Evolutionary conservation across 2,113 vertebrate species (phyloP).

Genomic region (Sminthopsis crassicaudata): DNA sequence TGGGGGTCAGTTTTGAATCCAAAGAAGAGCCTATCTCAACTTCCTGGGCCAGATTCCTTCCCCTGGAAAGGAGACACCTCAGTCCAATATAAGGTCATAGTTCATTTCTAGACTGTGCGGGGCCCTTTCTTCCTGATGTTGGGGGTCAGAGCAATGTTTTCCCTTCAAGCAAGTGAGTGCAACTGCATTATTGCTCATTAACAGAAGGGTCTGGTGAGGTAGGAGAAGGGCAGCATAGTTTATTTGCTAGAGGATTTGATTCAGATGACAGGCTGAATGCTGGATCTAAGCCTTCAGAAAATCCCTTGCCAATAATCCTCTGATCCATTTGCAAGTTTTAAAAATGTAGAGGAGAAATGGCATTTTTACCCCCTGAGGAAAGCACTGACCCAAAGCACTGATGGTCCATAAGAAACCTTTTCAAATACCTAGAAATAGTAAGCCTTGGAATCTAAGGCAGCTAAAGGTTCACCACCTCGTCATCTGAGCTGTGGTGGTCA

Average conservation of each 20-base stretch:
- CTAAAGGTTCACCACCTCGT: slow-evolving; percentile 27
- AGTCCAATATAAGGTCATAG: not conserved
- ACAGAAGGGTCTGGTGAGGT: not conserved
- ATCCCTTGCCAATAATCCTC: not conserved
- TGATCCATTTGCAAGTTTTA: not conserved
- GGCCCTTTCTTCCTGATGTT: not conserved
- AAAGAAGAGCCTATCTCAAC: not conserved
- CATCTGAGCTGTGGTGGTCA: slow-evolving; percentile 2
- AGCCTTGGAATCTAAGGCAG: not conserved
- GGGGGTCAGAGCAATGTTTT: not conserved
- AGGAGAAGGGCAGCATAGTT: not conserved
- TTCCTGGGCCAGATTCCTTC: not conserved
- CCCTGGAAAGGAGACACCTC: not conserved
- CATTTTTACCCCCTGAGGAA: not conserved
- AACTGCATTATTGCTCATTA: not conserved
- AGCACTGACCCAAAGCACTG: not conserved
- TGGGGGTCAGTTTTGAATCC: not conserved
- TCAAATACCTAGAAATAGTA: not conserved
- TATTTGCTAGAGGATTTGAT: not conserved
- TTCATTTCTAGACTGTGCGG: not conserved
- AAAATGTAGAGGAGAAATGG: not conserved
- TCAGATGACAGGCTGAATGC: not conserved
- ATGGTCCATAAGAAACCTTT: not conserved
- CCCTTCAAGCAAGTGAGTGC: not conserved
- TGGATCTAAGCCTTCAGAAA: not conserved